A percentile compares a stretch with the other conserved stretches of the same genome.
These are phyloP conservation scores for Musca vetustissima DNA, from an alignment of 1,140 invertebrate genomes.

Conservation along the genomic window DNA sequence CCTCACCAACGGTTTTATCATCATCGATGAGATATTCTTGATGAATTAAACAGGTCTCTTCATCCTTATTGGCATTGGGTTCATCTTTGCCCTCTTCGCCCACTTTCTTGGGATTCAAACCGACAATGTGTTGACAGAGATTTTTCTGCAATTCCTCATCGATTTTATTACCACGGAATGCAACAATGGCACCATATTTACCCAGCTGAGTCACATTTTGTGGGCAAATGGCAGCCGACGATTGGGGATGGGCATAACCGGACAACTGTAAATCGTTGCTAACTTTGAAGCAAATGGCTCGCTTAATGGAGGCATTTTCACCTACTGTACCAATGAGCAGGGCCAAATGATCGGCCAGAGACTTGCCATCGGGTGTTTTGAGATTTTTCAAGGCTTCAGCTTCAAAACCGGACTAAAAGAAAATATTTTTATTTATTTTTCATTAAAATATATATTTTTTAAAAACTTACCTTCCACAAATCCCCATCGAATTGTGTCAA, in stretches of 20 bases:
- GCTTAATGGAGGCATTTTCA: conserved; percentile 81
- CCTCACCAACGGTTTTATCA: conserved; percentile 69
- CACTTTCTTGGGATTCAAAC: conserved; percentile 81
- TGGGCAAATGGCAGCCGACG: conserved; percentile 45
- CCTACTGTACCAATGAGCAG: conserved; percentile 82
- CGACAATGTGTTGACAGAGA: conserved; percentile 89
- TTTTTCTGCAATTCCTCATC: conserved; percentile 64
- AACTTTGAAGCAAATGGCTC: conserved; percentile 74
- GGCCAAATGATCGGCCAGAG: conserved; percentile 77
- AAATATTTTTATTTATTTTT: neutral
- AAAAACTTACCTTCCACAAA: conserved; percentile 50
- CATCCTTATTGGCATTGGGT: conserved; percentile 64
- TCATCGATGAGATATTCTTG: conserved; percentile 88
- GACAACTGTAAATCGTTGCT: conserved; percentile 62
- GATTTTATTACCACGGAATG: conserved; percentile 61
- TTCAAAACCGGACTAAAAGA: conserved; percentile 66
- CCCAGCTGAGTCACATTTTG: conserved; percentile 65
- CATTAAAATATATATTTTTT: neutral
- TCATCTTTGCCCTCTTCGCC: conserved; percentile 68
- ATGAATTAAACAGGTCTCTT: conserved; percentile 74
- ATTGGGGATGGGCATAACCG: conserved; percentile 75
- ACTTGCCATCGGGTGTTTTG: conserved; percentile 64
- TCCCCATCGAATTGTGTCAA: conserved; percentile 46
- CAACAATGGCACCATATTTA: conserved; percentile 80
- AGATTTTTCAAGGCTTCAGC: conserved; percentile 68